phyloP scores from a whole-genome alignment of 2,888 invertebrate species.

The Blastobasis lacticolella region DNA sequence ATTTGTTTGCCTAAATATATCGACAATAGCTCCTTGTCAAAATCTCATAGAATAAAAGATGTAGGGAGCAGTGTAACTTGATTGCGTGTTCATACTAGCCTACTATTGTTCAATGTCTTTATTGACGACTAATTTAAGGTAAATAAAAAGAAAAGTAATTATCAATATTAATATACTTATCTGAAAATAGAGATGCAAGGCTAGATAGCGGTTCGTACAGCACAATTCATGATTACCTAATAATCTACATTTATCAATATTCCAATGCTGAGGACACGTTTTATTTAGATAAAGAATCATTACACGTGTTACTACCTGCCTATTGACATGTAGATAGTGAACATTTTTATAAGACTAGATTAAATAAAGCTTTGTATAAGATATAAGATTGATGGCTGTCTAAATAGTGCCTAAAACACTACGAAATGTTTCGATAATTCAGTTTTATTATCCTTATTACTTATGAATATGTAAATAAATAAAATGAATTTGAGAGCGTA shows the following conservation, averaged over 20 bases:
- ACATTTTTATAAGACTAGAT: conserved; percentile 51
- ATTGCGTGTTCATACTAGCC: too few relatives aligned
- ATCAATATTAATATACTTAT: too few relatives aligned
- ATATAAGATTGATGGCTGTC: conserved; percentile 74
- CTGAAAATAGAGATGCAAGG: too few relatives aligned
- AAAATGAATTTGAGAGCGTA: conserved; percentile 45
- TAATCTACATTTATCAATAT: too few relatives aligned
- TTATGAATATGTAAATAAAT: conserved; percentile 59
- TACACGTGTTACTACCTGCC: conserved; percentile 62
- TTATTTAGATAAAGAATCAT: conserved; percentile 5
- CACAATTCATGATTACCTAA: too few relatives aligned
- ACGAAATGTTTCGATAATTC: conserved; percentile 70
- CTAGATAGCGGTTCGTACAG: too few relatives aligned
- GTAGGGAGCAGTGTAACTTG: conserved; percentile 1
- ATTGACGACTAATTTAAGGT: too few relatives aligned
- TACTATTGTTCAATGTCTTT: too few relatives aligned
- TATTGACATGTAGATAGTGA: conserved; percentile 68
- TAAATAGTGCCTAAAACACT: conserved; percentile 75
- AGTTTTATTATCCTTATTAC: conserved; percentile 63
- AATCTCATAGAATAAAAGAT: conserved; percentile 11
- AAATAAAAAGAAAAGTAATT: too few relatives aligned
- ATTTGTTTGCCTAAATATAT: too few relatives aligned
- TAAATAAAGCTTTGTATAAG: conserved; percentile 69
- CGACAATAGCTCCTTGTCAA: too few relatives aligned
- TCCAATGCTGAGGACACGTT: conserved; percentile 10